phyloP scores from a whole-genome alignment of 2,113 vertebrate genomes.

The Megaleporinus macrocephalus region DNA sequence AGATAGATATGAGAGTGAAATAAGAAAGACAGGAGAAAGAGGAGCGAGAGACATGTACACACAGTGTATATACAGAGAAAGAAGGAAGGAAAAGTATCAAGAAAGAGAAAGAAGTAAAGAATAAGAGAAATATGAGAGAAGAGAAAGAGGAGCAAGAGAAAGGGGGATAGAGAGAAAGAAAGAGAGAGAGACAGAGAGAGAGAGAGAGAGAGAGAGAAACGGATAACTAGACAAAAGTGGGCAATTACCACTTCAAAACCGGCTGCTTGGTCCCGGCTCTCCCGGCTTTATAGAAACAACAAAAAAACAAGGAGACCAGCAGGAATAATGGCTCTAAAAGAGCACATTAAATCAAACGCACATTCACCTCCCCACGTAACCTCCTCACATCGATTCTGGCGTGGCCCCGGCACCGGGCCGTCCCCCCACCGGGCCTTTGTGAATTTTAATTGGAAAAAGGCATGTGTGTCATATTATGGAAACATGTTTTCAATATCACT shows the following conservation, averaged over 20 bases:
- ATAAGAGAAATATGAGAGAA: neutral
- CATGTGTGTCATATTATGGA: constrained; percentile 69
- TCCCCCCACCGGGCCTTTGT: constrained; percentile 60
- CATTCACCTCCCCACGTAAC: constrained; percentile 55
- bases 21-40: too few species aligned
- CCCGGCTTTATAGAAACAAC: constrained; percentile 73
- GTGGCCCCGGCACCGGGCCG: constrained; percentile 35
- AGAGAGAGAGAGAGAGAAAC: constrained; percentile 30
- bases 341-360: constrained; percentile 67
- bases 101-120: neutral
- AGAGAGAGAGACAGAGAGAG: constrained; percentile 27
- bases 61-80: too few species aligned
- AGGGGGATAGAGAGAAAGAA: neutral
- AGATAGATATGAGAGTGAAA: too few species aligned
- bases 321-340: constrained; percentile 63
- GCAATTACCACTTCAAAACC: constrained; percentile 74
- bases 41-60: too few species aligned
- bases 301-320: constrained; percentile 65
- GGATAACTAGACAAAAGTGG: constrained; percentile 64
- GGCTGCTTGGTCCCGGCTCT: constrained; percentile 63
- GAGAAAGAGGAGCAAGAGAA: neutral
- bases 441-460: constrained; percentile 68
- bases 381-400: constrained; percentile 53
- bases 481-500: constrained; percentile 60
- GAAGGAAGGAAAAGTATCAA: too few species aligned